Conservation (phyloP, 2,113 vertebrate species). For the Catagonus wagneri region DNA sequence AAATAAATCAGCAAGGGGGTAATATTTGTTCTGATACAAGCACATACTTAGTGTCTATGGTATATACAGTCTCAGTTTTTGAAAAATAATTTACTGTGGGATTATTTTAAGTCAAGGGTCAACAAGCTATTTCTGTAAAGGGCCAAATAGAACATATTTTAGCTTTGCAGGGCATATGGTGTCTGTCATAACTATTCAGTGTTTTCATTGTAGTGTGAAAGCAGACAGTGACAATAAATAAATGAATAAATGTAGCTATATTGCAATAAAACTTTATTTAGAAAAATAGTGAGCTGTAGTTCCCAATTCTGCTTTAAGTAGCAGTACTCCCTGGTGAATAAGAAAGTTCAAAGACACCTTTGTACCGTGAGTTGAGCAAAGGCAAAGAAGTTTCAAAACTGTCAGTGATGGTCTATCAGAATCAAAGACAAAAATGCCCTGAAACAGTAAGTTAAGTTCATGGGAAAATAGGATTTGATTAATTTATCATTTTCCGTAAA, state of each 20-base stretch:
- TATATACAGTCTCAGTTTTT: neutral
- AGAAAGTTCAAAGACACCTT: neutral
- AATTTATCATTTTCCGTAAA: neutral
- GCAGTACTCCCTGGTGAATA: neutral
- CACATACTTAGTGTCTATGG: neutral
- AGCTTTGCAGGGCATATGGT: neutral
- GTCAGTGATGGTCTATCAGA: neutral
- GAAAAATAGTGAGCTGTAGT: neutral
- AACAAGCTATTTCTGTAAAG: neutral
- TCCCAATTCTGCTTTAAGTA: slow-evolving; percentile 10
- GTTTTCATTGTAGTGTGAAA: neutral
- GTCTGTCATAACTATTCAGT: neutral
- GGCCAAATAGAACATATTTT: neutral
- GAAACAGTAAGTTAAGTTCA: slow-evolving; percentile 26
- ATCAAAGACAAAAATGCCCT: neutral
- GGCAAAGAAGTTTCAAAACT: neutral
- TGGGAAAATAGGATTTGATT: neutral
- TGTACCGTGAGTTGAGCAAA: slow-evolving; percentile 1
- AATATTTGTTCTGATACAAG: neutral
- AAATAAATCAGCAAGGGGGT: neutral
- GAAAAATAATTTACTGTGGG: neutral
- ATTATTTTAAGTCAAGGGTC: neutral
- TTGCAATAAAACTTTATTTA: slow-evolving; percentile 16
- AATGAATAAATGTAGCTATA: neutral
- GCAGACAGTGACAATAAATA: neutral